Percentiles rank a stretch among this genome's conserved stretches.
Conservation (phyloP, 2,113 vertebrate genomes). For the Sardina pilchardus region DNA sequence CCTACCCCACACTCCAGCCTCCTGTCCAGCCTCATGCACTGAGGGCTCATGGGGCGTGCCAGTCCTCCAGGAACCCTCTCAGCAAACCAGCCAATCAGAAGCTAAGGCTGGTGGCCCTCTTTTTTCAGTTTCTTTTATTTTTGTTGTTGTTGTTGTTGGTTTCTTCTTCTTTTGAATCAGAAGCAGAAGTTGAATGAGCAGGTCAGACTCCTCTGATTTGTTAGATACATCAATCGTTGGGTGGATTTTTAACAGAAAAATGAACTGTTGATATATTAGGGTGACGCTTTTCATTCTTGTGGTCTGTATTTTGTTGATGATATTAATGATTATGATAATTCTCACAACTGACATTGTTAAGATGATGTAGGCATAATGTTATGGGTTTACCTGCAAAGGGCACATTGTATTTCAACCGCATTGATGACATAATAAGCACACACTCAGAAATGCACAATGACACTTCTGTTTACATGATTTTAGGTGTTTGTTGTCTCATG, state of each 20-base stretch:
- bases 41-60: constrained; percentile 32
- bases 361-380: constrained; percentile 64
- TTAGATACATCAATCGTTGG: constrained; percentile 51
- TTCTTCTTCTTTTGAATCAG: constrained; percentile 28
- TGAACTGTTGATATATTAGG: constrained; percentile 62
- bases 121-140: constrained; percentile 8
- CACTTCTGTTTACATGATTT: constrained; percentile 74
- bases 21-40: constrained; percentile 23
- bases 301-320: constrained; percentile 66
- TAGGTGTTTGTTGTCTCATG: constrained; percentile 59
- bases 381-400: constrained; percentile 70
- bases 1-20: constrained; percentile 36
- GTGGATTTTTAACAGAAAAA: constrained; percentile 55
- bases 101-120: constrained; percentile 40
- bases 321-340: constrained; percentile 68
- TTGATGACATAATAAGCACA: constrained; percentile 72
- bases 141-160: constrained; percentile 8
- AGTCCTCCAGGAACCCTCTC: constrained; percentile 32
- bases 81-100: constrained; percentile 34
- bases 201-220: constrained; percentile 28
- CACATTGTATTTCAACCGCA: constrained; percentile 73
- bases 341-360: constrained; percentile 67
- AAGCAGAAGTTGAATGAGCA: constrained; percentile 48
- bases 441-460: constrained; percentile 72
- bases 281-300: constrained; percentile 61